Evolutionary conservation across 2,888 invertebrate species (phyloP), one percentile per base, ranked within the genome.

Genomic region (Laspeyria flexula): DNA sequence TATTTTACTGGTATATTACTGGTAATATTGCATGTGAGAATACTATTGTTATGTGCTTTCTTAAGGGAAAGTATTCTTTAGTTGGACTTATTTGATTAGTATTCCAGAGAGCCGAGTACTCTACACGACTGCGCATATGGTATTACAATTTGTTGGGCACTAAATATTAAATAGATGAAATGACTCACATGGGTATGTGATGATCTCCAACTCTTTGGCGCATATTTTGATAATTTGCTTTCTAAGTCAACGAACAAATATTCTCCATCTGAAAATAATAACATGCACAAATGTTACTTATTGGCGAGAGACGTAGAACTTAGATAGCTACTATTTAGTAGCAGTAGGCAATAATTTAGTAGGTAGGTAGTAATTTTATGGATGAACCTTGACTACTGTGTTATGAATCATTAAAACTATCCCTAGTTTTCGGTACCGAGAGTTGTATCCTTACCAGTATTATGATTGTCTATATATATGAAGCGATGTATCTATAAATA

Each of bases 121-220:
- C 6, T 25, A 25, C 25, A 3, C 18, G 9, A 1, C 7, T 7
- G 9, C 25, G 25, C 25, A 25, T 6, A 7, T 25, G 3, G 25
- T 25, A 25, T 6, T 25, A 7, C 25, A 25, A 2, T 21, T 16
- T 3, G 30, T 29, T 23, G 18, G 4, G n/a, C 23, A 23, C 15
- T 15, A 16, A 23, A 16, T 18, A 38, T 13, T 43, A 94, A 1
- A 27, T 37, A 16, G n/a, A 12, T 31, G 7, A 13, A 23, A 27
- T 25, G 1, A 61, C 96, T 95, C 92, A 96, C 96, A 93, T 97
- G 96, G 79, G 96, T 96, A 88, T 97, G 97, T 69, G 97, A 97
- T 72, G 97, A 97, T 87, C 98, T 96, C 98, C 98, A 98, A 89
- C 96, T 96, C 93, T 98, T 98, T 81, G 98, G 97, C 76, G 98